Evolutionary conservation across 2,113 vertebrate genomes (phyloP), one percentile per base, ranked within the genome.

Genomic region (Noturus placidus): DNA sequence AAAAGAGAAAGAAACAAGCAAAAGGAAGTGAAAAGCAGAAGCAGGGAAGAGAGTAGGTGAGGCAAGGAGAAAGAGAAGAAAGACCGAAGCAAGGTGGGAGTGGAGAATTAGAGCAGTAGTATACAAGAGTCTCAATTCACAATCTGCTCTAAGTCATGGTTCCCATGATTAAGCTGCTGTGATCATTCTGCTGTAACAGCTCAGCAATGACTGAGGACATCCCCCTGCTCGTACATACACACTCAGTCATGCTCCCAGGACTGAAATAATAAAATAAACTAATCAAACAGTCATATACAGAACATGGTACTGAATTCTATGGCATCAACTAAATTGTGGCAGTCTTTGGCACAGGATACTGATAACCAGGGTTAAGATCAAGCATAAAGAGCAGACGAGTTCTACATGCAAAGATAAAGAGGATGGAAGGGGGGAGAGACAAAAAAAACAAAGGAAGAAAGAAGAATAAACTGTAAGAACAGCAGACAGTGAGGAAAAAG

Each of bases 121-220:
- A 59, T 65, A 35, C 80, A 57, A 81, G 56, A 50, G 38, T 74
- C 78, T 90, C 56, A 19, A 22, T 38, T 5, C 50, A 42, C 70
- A 70, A 77, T 30, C 67, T 89, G 69, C 85, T 87, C 76, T 54
- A 76, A 87, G 59, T 79, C 25, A 61, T 19, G 35, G 76, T 74
- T 59, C 70, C 65, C 70, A 83, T 88, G 85, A 84, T 90, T 77
- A 85, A 86, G 42, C 70, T 85, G n/a, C 65, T 90, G 85, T 88
- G 81, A 76, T 88, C 84, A 22, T 33, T 83, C 38, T 79, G 80
- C 69, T 22, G 59, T 83, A 69, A 74, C 67, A 38, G 83, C 69
- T 86, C 50, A 83, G 35, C 57, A 35, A 56, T 50, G 10, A 84
- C 25, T 67, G 46, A 88, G 59, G 30, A 84, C 61, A 50, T n/a